A percentile compares a stretch with the other conserved stretches of the same genome.
Conservation (phyloP, 2,797 vertebrate species). For the Crypturellus tataupa region DNA sequence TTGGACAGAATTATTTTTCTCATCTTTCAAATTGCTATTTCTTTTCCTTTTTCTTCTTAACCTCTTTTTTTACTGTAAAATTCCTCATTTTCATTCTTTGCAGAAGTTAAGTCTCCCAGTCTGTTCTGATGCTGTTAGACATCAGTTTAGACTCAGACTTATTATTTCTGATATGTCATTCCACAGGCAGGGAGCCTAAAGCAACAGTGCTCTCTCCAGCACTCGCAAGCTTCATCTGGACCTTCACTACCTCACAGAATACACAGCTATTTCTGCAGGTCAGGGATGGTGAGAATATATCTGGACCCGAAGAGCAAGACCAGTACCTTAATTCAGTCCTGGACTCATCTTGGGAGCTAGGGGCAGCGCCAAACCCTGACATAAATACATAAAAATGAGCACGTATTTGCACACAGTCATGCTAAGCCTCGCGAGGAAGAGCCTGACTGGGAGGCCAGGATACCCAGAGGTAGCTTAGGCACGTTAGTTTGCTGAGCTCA, state of each 20-base stretch:
- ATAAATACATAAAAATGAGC: background rate
- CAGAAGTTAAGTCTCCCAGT: slow-evolving; percentile 62
- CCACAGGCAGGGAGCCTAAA: slow-evolving; percentile 68
- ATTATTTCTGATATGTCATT: slow-evolving; percentile 72
- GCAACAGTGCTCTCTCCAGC: slow-evolving; percentile 69
- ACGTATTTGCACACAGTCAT: background rate
- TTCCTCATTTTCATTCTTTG: slow-evolving; percentile 66
- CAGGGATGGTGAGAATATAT: background rate
- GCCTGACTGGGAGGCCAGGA: background rate
- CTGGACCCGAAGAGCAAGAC: background rate
- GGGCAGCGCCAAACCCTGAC: background rate
- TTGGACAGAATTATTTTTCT: slow-evolving; percentile 5
- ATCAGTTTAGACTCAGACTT: slow-evolving; percentile 66
- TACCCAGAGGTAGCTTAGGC: background rate
- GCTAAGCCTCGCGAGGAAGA: background rate
- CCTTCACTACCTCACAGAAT: background rate
- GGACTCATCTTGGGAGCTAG: background rate
- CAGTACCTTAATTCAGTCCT: background rate
- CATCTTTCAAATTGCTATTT: slow-evolving; percentile 50
- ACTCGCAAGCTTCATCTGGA: slow-evolving; percentile 54
- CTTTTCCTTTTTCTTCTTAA: slow-evolving; percentile 64
- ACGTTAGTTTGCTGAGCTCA: background rate
- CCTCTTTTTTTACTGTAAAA: slow-evolving; percentile 66
- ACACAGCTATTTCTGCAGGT: slow-evolving; percentile 12
- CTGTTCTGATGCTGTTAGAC: slow-evolving; percentile 3